Evolutionary conservation across 2,888 invertebrate species (phyloP).

Genomic region (Protodeltote pygarga): DNA sequence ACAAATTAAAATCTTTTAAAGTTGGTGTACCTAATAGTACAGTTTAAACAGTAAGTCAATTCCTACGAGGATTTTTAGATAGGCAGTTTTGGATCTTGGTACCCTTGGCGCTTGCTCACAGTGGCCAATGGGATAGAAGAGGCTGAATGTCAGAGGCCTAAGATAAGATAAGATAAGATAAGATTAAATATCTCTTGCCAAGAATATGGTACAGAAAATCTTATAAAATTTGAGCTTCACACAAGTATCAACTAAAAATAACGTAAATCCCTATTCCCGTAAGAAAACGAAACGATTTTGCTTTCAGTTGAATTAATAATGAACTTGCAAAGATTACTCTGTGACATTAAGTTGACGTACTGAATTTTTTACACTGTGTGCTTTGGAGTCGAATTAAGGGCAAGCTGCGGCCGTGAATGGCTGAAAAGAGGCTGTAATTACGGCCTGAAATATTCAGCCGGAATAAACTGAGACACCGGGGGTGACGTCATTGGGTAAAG

Average conservation of each 20-base stretch:
- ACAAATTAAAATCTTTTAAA: slow-evolving; percentile 23
- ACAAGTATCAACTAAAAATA: neutral
- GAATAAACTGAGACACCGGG: slow-evolving; percentile 64
- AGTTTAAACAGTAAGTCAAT: slow-evolving; percentile 4
- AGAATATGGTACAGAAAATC: too few relatives aligned
- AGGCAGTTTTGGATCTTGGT: too few relatives aligned
- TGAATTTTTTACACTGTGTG: slow-evolving; percentile 37
- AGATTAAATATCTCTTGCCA: too few relatives aligned
- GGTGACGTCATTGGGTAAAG: slow-evolving; percentile 66
- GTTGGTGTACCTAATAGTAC: slow-evolving; percentile 1
- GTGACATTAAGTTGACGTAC: slow-evolving; percentile 26
- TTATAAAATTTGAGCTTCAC: too few relatives aligned
- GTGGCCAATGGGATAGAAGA: too few relatives aligned
- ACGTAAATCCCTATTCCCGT: too few relatives aligned
- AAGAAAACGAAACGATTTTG: neutral
- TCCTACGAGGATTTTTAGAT: neutral
- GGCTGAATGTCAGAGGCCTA: too few relatives aligned
- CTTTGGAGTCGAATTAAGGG: slow-evolving; percentile 62
- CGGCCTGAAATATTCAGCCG: slow-evolving; percentile 76
- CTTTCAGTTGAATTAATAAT: slow-evolving; percentile 5
- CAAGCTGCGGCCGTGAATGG: slow-evolving; percentile 55
- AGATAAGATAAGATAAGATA: too few relatives aligned
- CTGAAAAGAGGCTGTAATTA: slow-evolving; percentile 78
- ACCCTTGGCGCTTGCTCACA: too few relatives aligned
- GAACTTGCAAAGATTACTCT: slow-evolving; percentile 3